Evolutionary conservation across 2,797 vertebrate genomes (phyloP).

Genomic region (Gila robusta): DNA sequence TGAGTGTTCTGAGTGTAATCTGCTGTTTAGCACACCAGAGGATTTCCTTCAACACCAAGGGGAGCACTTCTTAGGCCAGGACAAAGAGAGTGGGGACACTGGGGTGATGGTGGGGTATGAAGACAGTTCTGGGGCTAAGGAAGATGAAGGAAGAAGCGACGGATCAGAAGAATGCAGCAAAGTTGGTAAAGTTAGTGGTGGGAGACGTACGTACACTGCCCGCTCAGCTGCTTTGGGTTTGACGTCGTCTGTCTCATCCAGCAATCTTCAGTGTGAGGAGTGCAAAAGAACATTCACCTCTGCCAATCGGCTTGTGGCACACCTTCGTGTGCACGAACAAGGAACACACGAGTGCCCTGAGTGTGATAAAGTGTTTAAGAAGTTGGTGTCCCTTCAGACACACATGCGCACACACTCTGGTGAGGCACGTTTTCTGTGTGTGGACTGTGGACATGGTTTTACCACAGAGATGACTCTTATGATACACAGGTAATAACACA

Average conservation of each 20-base stretch:
- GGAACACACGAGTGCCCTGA: constrained; percentile 88
- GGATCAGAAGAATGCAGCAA: constrained; percentile 62
- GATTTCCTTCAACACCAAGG: constrained; percentile 93
- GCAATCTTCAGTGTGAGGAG: constrained; percentile 77
- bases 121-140: constrained; percentile 32
- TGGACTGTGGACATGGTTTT: constrained; percentile 91
- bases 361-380: constrained; percentile 92
- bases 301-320: constrained; percentile 85
- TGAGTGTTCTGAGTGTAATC: constrained; percentile 89
- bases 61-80: constrained; percentile 87
- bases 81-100: constrained; percentile 84
- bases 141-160: constrained; percentile 61
- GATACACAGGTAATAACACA: constrained; percentile 82
- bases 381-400: constrained; percentile 86
- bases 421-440: constrained; percentile 88
- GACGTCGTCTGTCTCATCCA: constrained; percentile 24
- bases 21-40: constrained; percentile 88
- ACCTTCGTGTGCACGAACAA: constrained; percentile 86
- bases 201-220: constrained; percentile 37
- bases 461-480: constrained; percentile 91
- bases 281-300: constrained; percentile 87
- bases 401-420: constrained; percentile 90
- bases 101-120: constrained; percentile 73
- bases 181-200: constrained; percentile 44
- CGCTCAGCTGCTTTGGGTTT: constrained; percentile 28